phyloP scores from a whole-genome alignment of 2,797 vertebrate species.

The Pteronotus mesoamericanus region DNA sequence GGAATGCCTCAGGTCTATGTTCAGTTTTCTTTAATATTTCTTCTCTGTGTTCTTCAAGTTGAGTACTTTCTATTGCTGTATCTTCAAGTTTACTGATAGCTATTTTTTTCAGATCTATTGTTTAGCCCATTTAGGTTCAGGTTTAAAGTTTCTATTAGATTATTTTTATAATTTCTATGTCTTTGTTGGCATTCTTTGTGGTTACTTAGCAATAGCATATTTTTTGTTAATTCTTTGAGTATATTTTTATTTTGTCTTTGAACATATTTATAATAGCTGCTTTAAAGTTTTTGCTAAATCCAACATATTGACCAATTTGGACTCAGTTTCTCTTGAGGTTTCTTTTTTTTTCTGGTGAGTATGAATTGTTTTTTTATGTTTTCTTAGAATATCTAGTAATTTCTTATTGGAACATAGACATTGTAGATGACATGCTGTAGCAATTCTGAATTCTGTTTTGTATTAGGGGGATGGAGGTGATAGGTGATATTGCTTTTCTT shows the following conservation, averaged over 20 bases:
- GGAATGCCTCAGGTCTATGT: background rate
- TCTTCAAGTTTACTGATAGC: background rate
- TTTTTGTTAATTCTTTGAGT: background rate
- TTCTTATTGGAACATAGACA: background rate
- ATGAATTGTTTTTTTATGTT: background rate
- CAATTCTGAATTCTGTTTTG: background rate
- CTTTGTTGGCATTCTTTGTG: background rate
- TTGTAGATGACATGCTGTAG: background rate
- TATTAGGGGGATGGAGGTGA: background rate
- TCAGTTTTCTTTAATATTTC: background rate
- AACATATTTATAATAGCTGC: background rate
- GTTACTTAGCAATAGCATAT: background rate
- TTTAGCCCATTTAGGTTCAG: background rate
- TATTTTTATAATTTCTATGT: background rate
- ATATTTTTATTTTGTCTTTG: background rate
- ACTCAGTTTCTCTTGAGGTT: background rate
- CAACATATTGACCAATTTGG: background rate
- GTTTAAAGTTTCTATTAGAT: background rate
- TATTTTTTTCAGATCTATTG: background rate
- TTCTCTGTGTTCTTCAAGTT: background rate
- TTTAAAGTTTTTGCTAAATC: background rate
- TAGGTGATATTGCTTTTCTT: background rate
- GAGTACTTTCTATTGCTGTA: background rate
- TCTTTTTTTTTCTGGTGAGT: background rate
- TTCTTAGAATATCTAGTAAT: background rate